These are phyloP conservation scores for Rattus rattus DNA, from an alignment of 2,113 vertebrate species.

Conservation along the genomic window DNA sequence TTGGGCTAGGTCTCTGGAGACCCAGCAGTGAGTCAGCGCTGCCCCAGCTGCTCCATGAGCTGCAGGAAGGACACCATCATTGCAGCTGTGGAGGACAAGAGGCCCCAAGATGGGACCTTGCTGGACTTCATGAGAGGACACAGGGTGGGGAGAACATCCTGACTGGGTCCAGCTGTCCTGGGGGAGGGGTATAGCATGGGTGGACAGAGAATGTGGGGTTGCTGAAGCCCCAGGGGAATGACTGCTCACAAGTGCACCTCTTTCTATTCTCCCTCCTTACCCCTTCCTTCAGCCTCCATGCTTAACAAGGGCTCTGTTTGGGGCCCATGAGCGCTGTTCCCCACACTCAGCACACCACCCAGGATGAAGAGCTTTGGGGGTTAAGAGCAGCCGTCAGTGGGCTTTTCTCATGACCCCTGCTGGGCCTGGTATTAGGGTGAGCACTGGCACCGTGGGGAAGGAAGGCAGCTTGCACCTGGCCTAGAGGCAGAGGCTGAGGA, in stretches of 20 bases:
- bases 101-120: background rate
- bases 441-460: no score
- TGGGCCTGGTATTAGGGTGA: background rate
- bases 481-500: background rate
- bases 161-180: background rate
- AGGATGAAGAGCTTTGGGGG: background rate
- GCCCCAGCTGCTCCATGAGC: background rate
- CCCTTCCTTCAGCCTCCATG: background rate
- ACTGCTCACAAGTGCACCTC: background rate
- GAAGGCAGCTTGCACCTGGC: background rate
- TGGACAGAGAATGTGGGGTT: background rate
- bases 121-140: background rate
- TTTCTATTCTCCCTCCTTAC: background rate
- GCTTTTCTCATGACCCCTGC: background rate
- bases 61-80: background rate
- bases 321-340: background rate
- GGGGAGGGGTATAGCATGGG: background rate
- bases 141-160: background rate
- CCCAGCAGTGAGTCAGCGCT: background rate
- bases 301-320: background rate
- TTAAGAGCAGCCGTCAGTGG: background rate
- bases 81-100: background rate
- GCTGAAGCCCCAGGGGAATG: background rate
- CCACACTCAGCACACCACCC: fast-evolving
- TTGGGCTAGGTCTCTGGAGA: background rate